Conservation (phyloP, 1,140 invertebrate species). For the Drosophila melanica region DNA sequence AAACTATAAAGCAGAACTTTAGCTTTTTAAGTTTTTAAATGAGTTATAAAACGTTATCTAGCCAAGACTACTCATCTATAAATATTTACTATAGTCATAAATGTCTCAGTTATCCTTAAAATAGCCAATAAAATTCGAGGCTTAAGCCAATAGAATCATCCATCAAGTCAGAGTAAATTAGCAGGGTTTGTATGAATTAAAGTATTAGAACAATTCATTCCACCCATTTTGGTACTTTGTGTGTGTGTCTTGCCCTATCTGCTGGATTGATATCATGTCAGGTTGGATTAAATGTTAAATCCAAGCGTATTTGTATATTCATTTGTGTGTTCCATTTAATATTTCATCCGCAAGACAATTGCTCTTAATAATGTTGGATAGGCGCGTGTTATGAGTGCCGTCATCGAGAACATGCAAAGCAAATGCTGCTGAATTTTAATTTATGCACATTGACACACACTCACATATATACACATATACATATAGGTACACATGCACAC, state of each 20-base stretch:
- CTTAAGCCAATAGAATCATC: slow-evolving; percentile 37
- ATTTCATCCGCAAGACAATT: slow-evolving; percentile 59
- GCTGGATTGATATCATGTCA: slow-evolving; percentile 3
- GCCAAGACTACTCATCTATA: neutral
- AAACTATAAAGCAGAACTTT: too few relatives aligned
- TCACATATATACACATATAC: slow-evolving; percentile 9
- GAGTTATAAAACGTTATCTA: neutral
- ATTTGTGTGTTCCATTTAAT: slow-evolving; percentile 53
- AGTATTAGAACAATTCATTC: slow-evolving; percentile 4
- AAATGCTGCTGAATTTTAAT: slow-evolving; percentile 70
- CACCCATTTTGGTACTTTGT: neutral
- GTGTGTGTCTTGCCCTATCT: neutral
- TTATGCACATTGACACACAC: slow-evolving; percentile 62
- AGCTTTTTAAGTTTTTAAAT: too few relatives aligned
- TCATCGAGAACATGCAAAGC: slow-evolving; percentile 54
- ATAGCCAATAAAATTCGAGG: slow-evolving; percentile 4
- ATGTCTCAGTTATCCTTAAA: slow-evolving; percentile 16
- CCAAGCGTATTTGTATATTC: slow-evolving; percentile 34
- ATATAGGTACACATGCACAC: slow-evolving; percentile 9
- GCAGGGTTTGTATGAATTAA: slow-evolving; percentile 16
- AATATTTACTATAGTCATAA: slow-evolving; percentile 2
- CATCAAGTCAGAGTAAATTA: slow-evolving; percentile 35
- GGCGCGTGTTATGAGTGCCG: slow-evolving; percentile 61
- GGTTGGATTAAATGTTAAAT: slow-evolving; percentile 2
- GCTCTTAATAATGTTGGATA: slow-evolving; percentile 51